Evolutionary conservation across 2,113 vertebrate genomes (phyloP), one percentile per base, ranked within the genome.

Genomic region (Oreocharis arfaki): DNA sequence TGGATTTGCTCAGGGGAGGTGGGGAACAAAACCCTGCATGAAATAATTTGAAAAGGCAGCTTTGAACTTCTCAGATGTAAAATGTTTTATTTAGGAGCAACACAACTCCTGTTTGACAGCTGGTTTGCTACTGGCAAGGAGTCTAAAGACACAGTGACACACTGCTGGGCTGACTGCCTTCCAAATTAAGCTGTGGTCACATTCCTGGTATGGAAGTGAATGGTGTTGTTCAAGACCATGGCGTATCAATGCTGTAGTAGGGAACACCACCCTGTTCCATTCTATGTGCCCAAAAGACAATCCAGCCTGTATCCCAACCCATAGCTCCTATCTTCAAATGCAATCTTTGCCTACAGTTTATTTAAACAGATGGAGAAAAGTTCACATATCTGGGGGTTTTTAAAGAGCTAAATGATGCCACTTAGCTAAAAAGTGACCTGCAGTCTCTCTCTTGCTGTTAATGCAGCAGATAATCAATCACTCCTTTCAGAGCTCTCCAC

Each of bases 401-500:
- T 11, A 7, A 68, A 75, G 63, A 90, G 61, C 28, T 94, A 89
- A 94, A 89, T 6, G 7, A 70, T 55, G 63, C 44, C 49, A 68
- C 53, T 95, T 94, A 89, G 87, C 61, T 87, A 23, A 94, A 78
- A 64, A 69, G 61, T 37, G 63, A 91, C 80, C 87, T 53, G 46
- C 90, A 78, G 57, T 47, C 47, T 67, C 41, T 93, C 74, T 91
- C 47, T 91, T 87, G 90, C 90, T 93, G 84, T 68, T 90, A 91
- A 78, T 50, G 84, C 84, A 89, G 47, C 60, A 92, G 74, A 86
- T 87, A 63, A 94, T 95, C 89, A 89, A 76, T 95, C 80, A 87
- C 56, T 76, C 63, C 56, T 81, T 90, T 73, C 68, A 70, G 57
- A 77, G 77, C 68, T 71, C 56, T 65, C 59, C 77, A 64, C 64